Evolutionary conservation across 2,797 vertebrate species (phyloP).

Genomic region (Tangara arthus): DNA sequence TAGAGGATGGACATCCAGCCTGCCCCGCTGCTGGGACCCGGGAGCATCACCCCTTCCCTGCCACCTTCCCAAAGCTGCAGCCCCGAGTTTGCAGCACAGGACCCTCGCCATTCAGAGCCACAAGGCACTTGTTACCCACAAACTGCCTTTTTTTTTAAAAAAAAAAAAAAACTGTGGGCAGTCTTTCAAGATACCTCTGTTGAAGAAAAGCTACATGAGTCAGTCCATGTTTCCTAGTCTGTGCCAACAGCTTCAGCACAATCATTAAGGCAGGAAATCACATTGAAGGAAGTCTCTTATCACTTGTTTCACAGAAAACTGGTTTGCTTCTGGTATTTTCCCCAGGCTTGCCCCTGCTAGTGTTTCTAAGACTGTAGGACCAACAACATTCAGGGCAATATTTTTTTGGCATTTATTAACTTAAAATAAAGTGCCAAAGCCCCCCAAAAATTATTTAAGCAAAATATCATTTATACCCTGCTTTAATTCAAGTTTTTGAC

Average conservation of each 20-base stretch:
- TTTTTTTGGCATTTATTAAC: neutral
- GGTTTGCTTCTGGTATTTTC: neutral
- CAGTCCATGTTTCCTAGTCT: neutral
- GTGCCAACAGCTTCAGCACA: neutral
- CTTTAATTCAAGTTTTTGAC: neutral
- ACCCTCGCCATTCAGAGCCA: no score
- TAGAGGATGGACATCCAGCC: accelerated
- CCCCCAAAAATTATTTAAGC: neutral
- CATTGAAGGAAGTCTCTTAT: neutral
- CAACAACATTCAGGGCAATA: accelerated
- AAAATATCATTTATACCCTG: neutral
- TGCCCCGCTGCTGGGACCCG: accelerated
- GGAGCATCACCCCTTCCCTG: neutral
- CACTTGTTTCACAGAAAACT: neutral
- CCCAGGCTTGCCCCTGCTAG: neutral
- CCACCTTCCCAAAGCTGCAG: neutral
- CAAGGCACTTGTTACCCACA: neutral
- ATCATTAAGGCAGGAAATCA: neutral
- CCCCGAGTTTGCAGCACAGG: accelerated
- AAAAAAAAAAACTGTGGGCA: neutral
- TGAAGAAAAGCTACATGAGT: neutral
- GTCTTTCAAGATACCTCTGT: neutral
- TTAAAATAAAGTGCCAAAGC: neutral
- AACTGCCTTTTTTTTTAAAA: neutral
- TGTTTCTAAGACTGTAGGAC: neutral